Conservation (phyloP, 2,888 invertebrate genomes). For the Crepidodera aurea region DNA sequence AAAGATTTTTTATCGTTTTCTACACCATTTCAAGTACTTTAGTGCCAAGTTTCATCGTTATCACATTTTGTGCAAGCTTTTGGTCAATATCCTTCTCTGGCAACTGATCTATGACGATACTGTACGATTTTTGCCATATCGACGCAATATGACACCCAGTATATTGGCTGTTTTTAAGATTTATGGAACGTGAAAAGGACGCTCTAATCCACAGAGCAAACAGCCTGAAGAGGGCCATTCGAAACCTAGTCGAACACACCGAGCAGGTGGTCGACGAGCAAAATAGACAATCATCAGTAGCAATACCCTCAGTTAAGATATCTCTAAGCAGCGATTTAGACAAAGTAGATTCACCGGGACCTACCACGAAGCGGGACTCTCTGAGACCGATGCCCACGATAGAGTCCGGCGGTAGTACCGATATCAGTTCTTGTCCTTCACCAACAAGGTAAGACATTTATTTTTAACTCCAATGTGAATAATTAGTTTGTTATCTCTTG, state of each 20-base stretch:
- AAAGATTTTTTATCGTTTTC: no score
- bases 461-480: no score
- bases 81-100: no score
- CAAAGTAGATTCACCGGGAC: constrained; percentile 35
- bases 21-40: no score
- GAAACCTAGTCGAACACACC: constrained; percentile 81
- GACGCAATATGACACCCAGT: no score
- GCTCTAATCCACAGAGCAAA: constrained; percentile 74
- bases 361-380: constrained; percentile 56
- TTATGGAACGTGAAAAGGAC: constrained; percentile 66
- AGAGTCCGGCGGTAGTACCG: constrained; percentile 59
- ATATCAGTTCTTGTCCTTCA: constrained; percentile 64
- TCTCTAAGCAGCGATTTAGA: constrained; percentile 55
- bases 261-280: constrained; percentile 75
- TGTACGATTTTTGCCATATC: no score
- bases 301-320: constrained; percentile 56
- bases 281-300: constrained; percentile 51
- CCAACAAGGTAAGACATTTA: constrained; percentile 54
- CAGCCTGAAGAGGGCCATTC: constrained; percentile 83
- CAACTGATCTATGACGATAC: no score
- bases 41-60: no score
- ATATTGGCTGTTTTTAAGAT: no score
- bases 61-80: no score
- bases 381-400: constrained; percentile 61
- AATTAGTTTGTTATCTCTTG: no score